phyloP scores from a whole-genome alignment of 1,140 invertebrate species.

The Euura lappo region DNA sequence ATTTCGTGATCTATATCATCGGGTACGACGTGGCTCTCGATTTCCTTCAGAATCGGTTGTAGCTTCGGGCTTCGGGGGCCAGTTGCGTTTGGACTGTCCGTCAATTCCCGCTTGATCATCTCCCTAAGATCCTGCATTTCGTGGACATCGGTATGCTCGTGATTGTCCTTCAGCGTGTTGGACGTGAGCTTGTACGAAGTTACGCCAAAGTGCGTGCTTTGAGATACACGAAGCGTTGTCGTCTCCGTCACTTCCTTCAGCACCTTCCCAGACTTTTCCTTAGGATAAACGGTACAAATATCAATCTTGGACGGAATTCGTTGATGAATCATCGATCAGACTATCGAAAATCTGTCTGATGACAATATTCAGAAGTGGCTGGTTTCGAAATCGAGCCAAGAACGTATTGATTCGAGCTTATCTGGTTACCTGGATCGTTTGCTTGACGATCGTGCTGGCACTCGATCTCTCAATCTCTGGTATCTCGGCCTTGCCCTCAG shows the following conservation, averaged over 20 bases:
- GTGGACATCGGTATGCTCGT: conserved; percentile 39
- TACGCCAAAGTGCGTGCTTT: conserved; percentile 59
- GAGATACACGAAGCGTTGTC: conserved; percentile 62
- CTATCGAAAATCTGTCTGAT: background rate
- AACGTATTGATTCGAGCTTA: background rate
- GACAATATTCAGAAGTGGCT: background rate
- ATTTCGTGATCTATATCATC: background rate
- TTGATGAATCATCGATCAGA: conserved; percentile 12
- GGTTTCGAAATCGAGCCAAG: no score
- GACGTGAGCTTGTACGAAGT: conserved; percentile 62
- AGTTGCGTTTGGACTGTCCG: background rate
- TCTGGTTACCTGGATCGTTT: conserved; percentile 23
- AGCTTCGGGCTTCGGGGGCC: background rate
- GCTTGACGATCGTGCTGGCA: conserved; percentile 24
- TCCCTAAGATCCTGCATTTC: conserved; percentile 28
- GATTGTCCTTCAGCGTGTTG: conserved; percentile 55
- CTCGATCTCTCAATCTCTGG: conserved; percentile 16
- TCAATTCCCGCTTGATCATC: background rate
- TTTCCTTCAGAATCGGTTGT: background rate
- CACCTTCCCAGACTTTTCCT: conserved; percentile 56
- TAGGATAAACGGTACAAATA: conserved; percentile 19
- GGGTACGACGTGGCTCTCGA: background rate
- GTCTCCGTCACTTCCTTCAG: conserved; percentile 65
- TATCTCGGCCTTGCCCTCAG: background rate
- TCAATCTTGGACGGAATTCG: conserved; percentile 17